phyloP scores from a whole-genome alignment of 2,113 vertebrate genomes.

The Oriolus oriolus region DNA sequence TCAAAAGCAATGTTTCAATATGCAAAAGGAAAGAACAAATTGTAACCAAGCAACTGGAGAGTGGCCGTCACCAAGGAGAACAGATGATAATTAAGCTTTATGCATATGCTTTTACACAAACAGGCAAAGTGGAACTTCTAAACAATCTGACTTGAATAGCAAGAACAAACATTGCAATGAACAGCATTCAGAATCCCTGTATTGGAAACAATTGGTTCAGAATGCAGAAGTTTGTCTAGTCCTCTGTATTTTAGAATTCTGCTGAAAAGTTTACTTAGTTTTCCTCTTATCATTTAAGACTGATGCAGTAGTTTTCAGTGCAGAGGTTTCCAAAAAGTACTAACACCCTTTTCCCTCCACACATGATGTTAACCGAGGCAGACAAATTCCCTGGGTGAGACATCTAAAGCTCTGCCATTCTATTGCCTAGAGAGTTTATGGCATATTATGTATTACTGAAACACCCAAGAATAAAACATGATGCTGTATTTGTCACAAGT shows the following conservation, averaged over 20 bases:
- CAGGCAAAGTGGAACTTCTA: conserved; percentile 13
- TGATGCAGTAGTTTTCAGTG: neutral
- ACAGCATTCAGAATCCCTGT: neutral
- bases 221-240: neutral
- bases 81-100: conserved; percentile 49
- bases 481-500: neutral
- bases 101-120: conserved; percentile 57
- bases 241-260: neutral
- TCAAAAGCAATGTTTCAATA: neutral
- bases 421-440: neutral
- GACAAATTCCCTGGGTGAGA: neutral
- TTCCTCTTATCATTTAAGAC: neutral
- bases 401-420: neutral
- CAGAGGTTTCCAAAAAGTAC: neutral
- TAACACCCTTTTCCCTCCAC: neutral
- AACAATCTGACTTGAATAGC: conserved; percentile 17
- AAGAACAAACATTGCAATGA: neutral
- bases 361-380: neutral
- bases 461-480: neutral
- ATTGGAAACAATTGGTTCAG: neutral
- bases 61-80: conserved; percentile 37
- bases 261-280: neutral
- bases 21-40: conserved; percentile 4
- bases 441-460: neutral
- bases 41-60: conserved; percentile 57